Evolutionary conservation across 2,113 vertebrate genomes (phyloP).

Genomic region (Suricata suricatta): DNA sequence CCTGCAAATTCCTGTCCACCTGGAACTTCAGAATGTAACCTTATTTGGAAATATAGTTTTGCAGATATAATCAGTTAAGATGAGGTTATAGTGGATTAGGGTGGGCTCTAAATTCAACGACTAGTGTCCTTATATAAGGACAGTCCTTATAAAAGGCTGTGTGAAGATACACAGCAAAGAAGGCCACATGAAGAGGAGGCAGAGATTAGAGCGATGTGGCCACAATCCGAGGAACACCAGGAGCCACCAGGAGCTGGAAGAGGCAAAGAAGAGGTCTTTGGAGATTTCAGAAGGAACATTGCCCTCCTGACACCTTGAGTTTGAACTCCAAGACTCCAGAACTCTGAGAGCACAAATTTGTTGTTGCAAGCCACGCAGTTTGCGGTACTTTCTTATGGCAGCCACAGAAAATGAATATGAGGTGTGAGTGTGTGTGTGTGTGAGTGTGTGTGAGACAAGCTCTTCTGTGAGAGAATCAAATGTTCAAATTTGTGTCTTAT

Average conservation of each 20-base stretch:
- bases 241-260: background rate
- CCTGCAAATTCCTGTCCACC: background rate
- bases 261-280: background rate
- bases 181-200: background rate
- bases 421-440: too few relatives aligned
- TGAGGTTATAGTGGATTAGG: background rate
- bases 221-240: background rate
- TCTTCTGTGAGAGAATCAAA: background rate
- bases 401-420: background rate
- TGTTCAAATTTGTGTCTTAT: background rate
- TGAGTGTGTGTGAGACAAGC: background rate
- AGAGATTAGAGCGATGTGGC: background rate
- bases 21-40: background rate
- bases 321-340: background rate
- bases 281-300: background rate
- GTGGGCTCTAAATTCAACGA: background rate
- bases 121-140: background rate
- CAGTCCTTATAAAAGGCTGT: background rate
- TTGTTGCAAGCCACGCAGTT: background rate
- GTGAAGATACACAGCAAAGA: background rate
- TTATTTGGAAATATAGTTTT: background rate
- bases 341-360: background rate
- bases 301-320: background rate
- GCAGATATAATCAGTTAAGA: background rate
- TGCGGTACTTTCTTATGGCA: background rate